Evolutionary conservation across 2,797 vertebrate genomes (phyloP).

Genomic region (Xiphophorus birchmanni): DNA sequence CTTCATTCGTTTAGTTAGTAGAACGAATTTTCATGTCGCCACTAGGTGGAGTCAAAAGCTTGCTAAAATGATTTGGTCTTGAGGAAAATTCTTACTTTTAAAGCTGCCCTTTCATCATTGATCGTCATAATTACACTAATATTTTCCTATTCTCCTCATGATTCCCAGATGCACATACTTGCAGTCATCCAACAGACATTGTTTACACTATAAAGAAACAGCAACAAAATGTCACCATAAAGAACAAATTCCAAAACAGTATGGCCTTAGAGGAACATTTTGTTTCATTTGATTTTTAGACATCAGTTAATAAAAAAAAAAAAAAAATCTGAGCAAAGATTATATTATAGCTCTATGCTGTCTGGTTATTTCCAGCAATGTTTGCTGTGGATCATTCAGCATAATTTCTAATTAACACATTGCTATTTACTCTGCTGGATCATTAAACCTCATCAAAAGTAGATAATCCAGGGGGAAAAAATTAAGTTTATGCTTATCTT

Average conservation of each 20-base stretch:
- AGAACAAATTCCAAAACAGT: neutral
- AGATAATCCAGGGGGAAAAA: constrained; percentile 81
- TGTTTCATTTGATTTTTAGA: constrained; percentile 31
- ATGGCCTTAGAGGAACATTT: constrained; percentile 16
- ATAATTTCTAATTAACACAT: constrained; percentile 85
- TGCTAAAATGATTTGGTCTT: constrained; percentile 18
- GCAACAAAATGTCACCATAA: neutral
- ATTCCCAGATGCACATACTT: constrained; percentile 1
- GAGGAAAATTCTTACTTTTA: neutral
- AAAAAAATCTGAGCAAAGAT: constrained; percentile 18
- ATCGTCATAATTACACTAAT: neutral
- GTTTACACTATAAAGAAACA: neutral
- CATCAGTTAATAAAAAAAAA: constrained; percentile 43
- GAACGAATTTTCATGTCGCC: constrained; percentile 12
- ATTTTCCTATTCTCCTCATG: neutral
- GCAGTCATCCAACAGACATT: neutral
- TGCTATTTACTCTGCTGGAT: constrained; percentile 85
- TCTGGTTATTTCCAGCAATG: constrained; percentile 67
- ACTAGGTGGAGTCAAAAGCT: constrained; percentile 74
- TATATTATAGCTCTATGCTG: constrained; percentile 38
- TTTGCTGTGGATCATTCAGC: constrained; percentile 79
- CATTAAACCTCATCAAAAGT: constrained; percentile 81
- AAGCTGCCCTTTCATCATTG: neutral
- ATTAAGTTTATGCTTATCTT: constrained; percentile 79
- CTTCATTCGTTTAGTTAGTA: neutral